Evolutionary conservation across 2,113 vertebrate genomes (phyloP).

Genomic region (Nibea coibor): DNA sequence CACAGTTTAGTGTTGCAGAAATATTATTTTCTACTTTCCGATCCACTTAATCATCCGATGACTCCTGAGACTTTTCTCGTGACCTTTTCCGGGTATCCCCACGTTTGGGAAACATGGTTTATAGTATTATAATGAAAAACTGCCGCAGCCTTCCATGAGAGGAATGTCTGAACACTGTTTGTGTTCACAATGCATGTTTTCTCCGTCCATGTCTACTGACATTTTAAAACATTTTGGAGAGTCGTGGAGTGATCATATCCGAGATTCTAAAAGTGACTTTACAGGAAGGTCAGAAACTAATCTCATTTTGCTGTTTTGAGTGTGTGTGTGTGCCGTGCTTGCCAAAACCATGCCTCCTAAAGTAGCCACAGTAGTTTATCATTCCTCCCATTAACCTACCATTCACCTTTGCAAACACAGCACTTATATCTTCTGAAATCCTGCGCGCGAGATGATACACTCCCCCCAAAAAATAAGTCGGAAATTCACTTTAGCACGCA

Average conservation of each 20-base stretch:
- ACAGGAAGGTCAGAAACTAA: constrained; percentile 62
- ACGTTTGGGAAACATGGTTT: not conserved
- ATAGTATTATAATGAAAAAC: not conserved
- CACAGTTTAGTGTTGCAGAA: not conserved
- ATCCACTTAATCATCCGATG: not conserved
- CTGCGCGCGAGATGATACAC: constrained; percentile 31
- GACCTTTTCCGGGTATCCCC: not conserved
- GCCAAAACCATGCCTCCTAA: constrained; percentile 53
- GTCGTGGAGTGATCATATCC: constrained; percentile 2
- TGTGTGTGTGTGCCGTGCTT: constrained; percentile 42
- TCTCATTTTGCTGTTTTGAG: constrained; percentile 49
- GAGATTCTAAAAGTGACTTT: constrained; percentile 47
- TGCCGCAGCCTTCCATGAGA: not conserved
- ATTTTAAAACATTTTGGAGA: constrained; percentile 47
- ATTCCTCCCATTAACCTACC: constrained; percentile 70
- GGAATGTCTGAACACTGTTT: not conserved
- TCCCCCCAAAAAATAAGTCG: constrained; percentile 34
- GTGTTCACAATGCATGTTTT: not conserved
- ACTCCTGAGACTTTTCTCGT: not conserved
- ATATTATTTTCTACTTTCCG: not conserved
- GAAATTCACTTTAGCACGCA: constrained; percentile 34
- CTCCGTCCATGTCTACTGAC: not conserved
- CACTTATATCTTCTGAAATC: constrained; percentile 49
- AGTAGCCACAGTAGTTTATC: constrained; percentile 66
- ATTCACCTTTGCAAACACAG: constrained; percentile 67